Evolutionary conservation across 2,888 invertebrate species (phyloP), one percentile per base, ranked within the genome.

Genomic region (Harmothoe impar): DNA sequence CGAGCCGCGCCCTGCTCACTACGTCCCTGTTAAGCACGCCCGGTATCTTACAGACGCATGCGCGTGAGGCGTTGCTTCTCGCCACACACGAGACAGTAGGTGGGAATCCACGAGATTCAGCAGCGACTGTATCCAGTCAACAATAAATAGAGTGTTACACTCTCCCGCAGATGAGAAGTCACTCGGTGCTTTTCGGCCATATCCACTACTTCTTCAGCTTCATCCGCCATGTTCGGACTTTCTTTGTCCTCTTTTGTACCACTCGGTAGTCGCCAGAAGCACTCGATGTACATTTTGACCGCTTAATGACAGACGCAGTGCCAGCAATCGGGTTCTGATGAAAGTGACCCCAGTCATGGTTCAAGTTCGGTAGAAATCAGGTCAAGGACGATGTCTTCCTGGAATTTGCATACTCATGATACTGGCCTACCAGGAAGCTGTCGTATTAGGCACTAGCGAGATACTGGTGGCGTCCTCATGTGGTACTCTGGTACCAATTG

Each of bases 21-120:
- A 7, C 7, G 31, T 33, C 31, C 77, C 77, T 77, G 77, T 77
- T 77, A 33, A 31, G 29, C 77, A 77, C 77, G 77, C 15, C 31
- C 10, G 31, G 7, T 23, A 7, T 23, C 77, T 77, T 5, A 25
- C 31, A 31, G 77, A 68, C 77, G 33, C 77, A 25, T 31, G 77
- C 12, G 68, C 68, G n/a, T n/a, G 33, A 33, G 77, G 77, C 12
- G 77, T 33, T 23, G 31, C 77, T 77, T 77, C 77, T 77, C 77
- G 33, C 33, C 33, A 23, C n/a, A 23, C 31, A 23, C 77, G 77
- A 77, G 77, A 77, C n/a, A n/a, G 17, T 68, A 25, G 25, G n/a
- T n/a, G 68, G n/a, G 68, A 68, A 12, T 68, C 68, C 7, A n/a
- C 68, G 68, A 68, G 68, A 68, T 7, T 68, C 68, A n/a, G 68